phyloP scores from a whole-genome alignment of 2,797 vertebrate species.

The Lycodopsis pacificus region DNA sequence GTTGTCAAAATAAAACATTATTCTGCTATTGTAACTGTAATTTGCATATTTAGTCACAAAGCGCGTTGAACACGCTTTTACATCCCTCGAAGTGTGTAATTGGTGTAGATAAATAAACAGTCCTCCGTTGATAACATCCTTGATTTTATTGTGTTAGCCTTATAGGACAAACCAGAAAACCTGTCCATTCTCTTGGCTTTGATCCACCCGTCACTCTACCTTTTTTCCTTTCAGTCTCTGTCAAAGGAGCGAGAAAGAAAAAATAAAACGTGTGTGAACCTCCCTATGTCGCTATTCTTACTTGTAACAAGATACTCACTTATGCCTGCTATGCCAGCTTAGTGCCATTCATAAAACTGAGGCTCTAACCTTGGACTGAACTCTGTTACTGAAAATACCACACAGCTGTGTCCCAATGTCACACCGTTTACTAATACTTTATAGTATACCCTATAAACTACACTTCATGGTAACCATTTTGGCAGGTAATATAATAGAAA shows the following conservation, averaged over 20 bases:
- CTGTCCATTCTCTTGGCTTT: neutral
- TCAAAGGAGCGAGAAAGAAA: constrained; percentile 5
- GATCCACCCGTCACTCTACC: constrained; percentile 4
- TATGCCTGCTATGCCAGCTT: constrained; percentile 14
- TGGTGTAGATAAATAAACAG: neutral
- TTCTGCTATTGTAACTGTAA: neutral
- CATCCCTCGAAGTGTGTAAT: neutral
- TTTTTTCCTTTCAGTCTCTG: neutral
- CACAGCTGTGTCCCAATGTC: constrained; percentile 24
- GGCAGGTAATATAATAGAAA: neutral
- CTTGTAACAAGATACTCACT: constrained; percentile 49
- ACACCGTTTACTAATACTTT: constrained; percentile 18
- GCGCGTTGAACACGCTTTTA: neutral
- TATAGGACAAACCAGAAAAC: neutral
- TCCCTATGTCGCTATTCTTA: constrained; percentile 24
- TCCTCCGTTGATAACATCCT: neutral
- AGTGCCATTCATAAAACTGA: constrained; percentile 48
- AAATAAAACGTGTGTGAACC: constrained; percentile 29
- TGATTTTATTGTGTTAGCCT: neutral
- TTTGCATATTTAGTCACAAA: neutral
- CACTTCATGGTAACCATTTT: neutral
- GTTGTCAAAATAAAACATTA: neutral
- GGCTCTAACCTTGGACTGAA: constrained; percentile 18
- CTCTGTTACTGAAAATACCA: constrained; percentile 34
- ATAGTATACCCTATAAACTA: neutral